Base-by-base conservation (phyloP, 2,797 vertebrate species). In the Florisuga fusca region DNA sequence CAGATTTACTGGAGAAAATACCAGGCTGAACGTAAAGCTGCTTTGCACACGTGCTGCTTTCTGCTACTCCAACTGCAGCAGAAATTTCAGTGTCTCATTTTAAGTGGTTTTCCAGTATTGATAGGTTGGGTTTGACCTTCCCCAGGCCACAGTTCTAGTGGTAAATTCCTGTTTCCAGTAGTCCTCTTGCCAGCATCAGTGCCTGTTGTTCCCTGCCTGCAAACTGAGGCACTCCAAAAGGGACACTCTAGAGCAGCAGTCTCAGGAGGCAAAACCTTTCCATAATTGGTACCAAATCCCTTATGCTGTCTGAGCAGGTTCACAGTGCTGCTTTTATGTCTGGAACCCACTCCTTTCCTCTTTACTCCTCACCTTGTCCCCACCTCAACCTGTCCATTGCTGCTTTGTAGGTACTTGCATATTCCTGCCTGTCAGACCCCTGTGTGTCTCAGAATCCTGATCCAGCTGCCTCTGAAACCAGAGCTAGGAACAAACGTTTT, bases 301-400 rank as follows among this genome's bases (percentile, higher is more conserved):
- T 36, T 54, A 34, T 14, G 12, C 62, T 81, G 62, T 29, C 23
- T 17, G 22, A 67, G 51, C 34, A n/a, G 22, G 36, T 31, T 67
- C 4, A 12, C 11, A 21, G n/a, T 23, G 7, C n/a, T 59, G 16
- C 6, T 45, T 38, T 21, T 46, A 53, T 2, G 4, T 4, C 10
- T 46, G 45, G 46, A 45, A 33, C 27, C 27, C 1, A 10, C 10
- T 57, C 29, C 16, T 64, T 58, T 73, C 53, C 22, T 43, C 43
- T 43, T 33, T 50, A 7, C 8, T 14, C 4, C 11, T 10, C 2
- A 26, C 2, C 9, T 9, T 7, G 1, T 21, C 23, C 5, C 46
- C n/a, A 46, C 19, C 27, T 8, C 27, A 15, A n/a, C 33, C 19
- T 25, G 9, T 17, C 51, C 7, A 0, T 29, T 33, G 58, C 58